A percentile compares a stretch with the other conserved stretches of the same genome.
These are phyloP conservation scores for Nyctibius grandis DNA, from an alignment of 2,797 vertebrate genomes.

Conservation along the genomic window DNA sequence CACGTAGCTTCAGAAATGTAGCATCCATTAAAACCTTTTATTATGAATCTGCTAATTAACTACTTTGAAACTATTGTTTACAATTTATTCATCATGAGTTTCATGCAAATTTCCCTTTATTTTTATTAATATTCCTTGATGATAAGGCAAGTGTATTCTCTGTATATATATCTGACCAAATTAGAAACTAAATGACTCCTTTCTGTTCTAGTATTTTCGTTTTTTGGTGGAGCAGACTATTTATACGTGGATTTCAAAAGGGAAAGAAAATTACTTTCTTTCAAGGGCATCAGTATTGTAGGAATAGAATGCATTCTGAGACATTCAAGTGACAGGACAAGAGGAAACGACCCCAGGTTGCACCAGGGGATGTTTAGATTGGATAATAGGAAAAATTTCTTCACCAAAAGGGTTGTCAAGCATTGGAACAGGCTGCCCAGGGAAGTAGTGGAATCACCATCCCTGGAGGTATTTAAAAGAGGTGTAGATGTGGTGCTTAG, in stretches of 20 bases:
- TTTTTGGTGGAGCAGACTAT: background rate
- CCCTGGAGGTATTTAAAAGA: no score
- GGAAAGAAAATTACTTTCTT: background rate
- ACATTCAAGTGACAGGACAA: no score
- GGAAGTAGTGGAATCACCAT: no score
- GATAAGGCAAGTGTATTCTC: background rate
- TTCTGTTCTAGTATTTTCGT: background rate
- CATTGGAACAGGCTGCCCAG: no score
- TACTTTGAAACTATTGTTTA: background rate
- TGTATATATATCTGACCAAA: background rate
- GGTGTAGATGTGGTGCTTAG: no score
- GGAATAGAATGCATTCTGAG: background rate
- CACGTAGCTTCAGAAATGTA: background rate
- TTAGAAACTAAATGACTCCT: slow-evolving; percentile 16
- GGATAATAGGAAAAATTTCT: no score
- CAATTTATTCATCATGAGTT: background rate
- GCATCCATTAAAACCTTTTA: background rate
- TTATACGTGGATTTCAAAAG: slow-evolving; percentile 9
- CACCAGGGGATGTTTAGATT: no score
- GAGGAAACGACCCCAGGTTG: no score
- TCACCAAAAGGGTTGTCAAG: no score
- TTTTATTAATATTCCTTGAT: background rate
- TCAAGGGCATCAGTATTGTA: background rate
- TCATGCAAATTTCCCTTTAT: background rate
- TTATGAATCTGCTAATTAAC: slow-evolving; percentile 1